Evolutionary conservation across 2,888 invertebrate species (phyloP).

Genomic region (Gymnoscelis rufifasciata): DNA sequence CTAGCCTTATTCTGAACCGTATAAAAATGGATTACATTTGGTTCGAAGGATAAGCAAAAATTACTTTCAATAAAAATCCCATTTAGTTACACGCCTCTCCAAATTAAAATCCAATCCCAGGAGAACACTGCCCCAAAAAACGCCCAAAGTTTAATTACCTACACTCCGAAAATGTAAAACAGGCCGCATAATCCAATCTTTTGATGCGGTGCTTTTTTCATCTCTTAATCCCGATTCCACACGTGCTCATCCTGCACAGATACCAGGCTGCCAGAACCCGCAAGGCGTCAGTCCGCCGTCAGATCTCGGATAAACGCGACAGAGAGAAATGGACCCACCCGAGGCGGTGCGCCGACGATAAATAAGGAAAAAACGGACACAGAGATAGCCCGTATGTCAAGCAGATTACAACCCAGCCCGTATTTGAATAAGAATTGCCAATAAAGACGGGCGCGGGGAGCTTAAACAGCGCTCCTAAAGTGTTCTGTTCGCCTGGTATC

Average conservation of each 20-base stretch:
- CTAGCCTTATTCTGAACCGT: neutral
- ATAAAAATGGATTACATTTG: neutral
- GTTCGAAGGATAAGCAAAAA: neutral
- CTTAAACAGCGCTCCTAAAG: constrained; percentile 53
- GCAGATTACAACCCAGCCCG: constrained; percentile 62
- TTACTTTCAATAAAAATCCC: neutral
- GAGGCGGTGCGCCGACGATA: constrained; percentile 47
- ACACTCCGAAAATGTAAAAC: neutral
- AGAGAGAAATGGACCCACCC: constrained; percentile 69
- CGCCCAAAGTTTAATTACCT: neutral
- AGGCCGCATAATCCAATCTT: neutral
- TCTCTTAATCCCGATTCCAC: constrained; percentile 8
- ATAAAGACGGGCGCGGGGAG: constrained; percentile 51
- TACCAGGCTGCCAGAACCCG: constrained; percentile 52
- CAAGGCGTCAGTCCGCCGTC: constrained; percentile 65
- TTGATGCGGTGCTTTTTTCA: neutral
- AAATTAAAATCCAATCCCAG: neutral
- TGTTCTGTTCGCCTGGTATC: constrained; percentile 55
- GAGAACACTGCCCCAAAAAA: neutral
- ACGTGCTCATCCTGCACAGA: constrained; percentile 35
- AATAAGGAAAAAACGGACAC: constrained; percentile 70
- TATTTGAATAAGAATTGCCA: constrained; percentile 77
- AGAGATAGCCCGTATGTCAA: constrained; percentile 69
- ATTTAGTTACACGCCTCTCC: neutral
- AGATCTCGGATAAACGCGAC: constrained; percentile 73